These are phyloP conservation scores for Crepidodera aurea DNA, from an alignment of 2,888 invertebrate genomes.

Conservation along the genomic window DNA sequence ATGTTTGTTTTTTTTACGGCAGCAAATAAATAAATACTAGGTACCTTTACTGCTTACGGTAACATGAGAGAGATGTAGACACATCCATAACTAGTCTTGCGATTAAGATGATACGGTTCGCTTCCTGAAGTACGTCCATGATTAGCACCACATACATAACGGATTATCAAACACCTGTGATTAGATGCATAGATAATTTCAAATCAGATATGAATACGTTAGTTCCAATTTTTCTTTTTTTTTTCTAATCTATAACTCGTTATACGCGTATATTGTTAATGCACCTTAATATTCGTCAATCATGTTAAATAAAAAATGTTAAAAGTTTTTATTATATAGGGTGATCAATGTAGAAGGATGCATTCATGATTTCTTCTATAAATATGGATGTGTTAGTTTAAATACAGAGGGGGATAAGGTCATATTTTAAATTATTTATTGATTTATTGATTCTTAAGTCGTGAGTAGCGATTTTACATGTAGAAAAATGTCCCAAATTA, in stretches of 20 bases:
- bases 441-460: too few relatives aligned
- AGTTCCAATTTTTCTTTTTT: background rate
- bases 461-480: too few relatives aligned
- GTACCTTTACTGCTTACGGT: background rate
- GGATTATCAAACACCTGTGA: slow-evolving; percentile 44
- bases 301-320: too few relatives aligned
- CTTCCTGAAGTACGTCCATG: slow-evolving; percentile 44
- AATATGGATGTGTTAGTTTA: too few relatives aligned
- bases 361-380: too few relatives aligned
- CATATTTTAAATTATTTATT: too few relatives aligned
- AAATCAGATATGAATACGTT: slow-evolving; percentile 24
- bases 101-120: slow-evolving; percentile 33
- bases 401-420: too few relatives aligned
- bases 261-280: background rate
- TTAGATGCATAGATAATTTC: slow-evolving; percentile 40
- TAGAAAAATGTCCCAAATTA: too few relatives aligned
- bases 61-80: background rate
- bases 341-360: too few relatives aligned
- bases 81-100: slow-evolving; percentile 8
- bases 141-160: slow-evolving; percentile 43
- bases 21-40: background rate
- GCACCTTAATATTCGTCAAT: background rate
- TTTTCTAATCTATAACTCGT: background rate
- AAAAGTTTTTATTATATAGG: too few relatives aligned
- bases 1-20: background rate